Base-by-base conservation (phyloP, 1,140 invertebrate genomes). In the Halictus rubicundus region DNA sequence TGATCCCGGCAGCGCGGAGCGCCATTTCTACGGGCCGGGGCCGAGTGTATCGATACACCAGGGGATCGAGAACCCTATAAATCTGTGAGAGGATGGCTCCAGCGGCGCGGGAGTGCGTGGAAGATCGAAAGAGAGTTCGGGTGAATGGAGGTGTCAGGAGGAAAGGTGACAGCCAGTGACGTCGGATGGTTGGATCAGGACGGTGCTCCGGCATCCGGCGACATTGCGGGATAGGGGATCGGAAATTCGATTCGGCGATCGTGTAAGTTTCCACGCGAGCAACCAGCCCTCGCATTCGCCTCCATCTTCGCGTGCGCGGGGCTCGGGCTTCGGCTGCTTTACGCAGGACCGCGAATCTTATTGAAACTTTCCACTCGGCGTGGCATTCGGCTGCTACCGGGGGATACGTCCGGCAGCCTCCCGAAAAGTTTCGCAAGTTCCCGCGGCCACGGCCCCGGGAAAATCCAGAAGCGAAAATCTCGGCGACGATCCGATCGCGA, bases 171-270 rank as follows among this genome's bases (percentile, higher is more conserved):
- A 73, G 57, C 61, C 61, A 21, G 68, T 39, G 79, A 84, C 65
- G 64, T 52, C 65, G 52, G 19, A 46, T 42, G 39, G 32, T 66
- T 16, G 54, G 57, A 75, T 79, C 70, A 66, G 32, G 39, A 27
- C 27, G 60, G 14, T 32, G 69, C 39, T n/a, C 19, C 19, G 54
- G 70, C 65, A 23, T 72, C 74, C 66, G 37, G 25, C 10, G 71
- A 42, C 52, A n/a, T 42, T 21, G 25, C 68, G 57, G 42, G 25
- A 27, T 52, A 60, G 74, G 78, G 52, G 76, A 78, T 84, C 80
- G 32, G 61, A 73, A 84, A 87, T 71, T 84, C 71, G 82, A 87
- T 86, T 86, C 82, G 76, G 64, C 69, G 86, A 81, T 84, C 81
- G 61, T 65, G 74, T 68, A 72, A 83, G 84, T 80, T 78, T 78